Evolutionary conservation across 1,140 invertebrate species (phyloP).

Genomic region (Monomorium pharaonis): DNA sequence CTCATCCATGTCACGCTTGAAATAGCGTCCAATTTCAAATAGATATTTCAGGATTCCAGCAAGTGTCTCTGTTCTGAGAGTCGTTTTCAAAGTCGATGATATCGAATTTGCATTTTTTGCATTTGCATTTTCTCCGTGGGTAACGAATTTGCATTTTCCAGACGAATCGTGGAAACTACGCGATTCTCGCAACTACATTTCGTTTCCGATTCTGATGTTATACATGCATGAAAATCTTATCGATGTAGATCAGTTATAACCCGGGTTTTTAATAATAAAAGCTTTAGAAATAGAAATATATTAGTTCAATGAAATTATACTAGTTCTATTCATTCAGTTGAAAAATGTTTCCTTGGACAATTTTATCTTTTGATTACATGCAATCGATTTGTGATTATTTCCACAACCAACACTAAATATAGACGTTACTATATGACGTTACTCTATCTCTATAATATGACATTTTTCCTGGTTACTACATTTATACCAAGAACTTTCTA

Average conservation of each 20-base stretch:
- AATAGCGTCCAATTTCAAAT: slow-evolving; percentile 66
- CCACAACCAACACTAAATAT: neutral
- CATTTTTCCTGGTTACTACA: neutral
- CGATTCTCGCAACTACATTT: slow-evolving; percentile 2
- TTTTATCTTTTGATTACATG: neutral
- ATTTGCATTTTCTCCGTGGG: slow-evolving; percentile 36
- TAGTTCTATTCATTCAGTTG: neutral
- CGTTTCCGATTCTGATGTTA: neutral
- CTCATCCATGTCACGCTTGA: slow-evolving; percentile 47
- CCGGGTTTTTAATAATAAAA: neutral
- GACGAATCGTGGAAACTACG: neutral
- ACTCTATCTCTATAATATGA: neutral
- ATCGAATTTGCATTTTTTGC: slow-evolving; percentile 55
- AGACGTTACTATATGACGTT: neutral
- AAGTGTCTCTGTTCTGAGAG: slow-evolving; percentile 12
- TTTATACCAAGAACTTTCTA: neutral
- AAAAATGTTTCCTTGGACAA: neutral
- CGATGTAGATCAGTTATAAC: neutral
- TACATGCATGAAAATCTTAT: slow-evolving; percentile 20
- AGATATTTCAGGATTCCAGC: slow-evolving; percentile 21
- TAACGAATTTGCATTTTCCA: slow-evolving; percentile 40
- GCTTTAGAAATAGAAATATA: neutral
- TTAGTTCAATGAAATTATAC: neutral
- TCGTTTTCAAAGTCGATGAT: slow-evolving; percentile 49
- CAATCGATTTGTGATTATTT: neutral